Evolutionary conservation across 2,113 vertebrate species (phyloP), one percentile per base, ranked within the genome.

Genomic region (Cepphus grylle): DNA sequence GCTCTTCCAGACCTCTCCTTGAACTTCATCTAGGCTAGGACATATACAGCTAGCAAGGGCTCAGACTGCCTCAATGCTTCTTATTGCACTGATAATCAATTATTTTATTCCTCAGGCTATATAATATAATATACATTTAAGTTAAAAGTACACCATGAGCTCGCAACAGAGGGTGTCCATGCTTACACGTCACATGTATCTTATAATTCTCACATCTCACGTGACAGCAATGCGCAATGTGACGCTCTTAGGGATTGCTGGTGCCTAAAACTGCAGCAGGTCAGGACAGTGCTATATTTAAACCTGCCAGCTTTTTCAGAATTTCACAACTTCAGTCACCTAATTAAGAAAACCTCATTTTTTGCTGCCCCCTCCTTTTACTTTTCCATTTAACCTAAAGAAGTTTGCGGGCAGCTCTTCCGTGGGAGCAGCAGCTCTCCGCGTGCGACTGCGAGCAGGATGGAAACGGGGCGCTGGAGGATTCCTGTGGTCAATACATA

Each of bases 401-500:
- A 49, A 55, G 61, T 38, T 20, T 61, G 38, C 56, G 89, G 59
- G 47, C 80, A 79, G 65, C 12, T 85, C 49, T 32, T 80, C 67
- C 3, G 0, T 32, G 66, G 49, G 56, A 86, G 70, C 83, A 85
- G 83, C 65, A 89, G 83, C 25, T 47, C 63, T 42, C 90, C 87
- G 91, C 78, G 43, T 87, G 84, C 7, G 19, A 91, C 81, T 93
- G 63, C 21, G 42, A 76, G 53, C 18, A 40, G 69, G 72, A 74
- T 89, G 91, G 93, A 86, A 94, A 93, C 0, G 6, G 49, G 91
- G 91, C 1, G 0, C 73, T 66, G 77, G 81, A 94, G 66, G 84
- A 95, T 94, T 91, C 84, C 91, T 97, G 92, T 30, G 89, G 86
- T 93, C 73, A 81, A 85, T 91, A 95, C 56, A 58, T 85, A 96